phyloP scores from a whole-genome alignment of 2,797 vertebrate genomes.

The Enteromius trimaculatus region DNA sequence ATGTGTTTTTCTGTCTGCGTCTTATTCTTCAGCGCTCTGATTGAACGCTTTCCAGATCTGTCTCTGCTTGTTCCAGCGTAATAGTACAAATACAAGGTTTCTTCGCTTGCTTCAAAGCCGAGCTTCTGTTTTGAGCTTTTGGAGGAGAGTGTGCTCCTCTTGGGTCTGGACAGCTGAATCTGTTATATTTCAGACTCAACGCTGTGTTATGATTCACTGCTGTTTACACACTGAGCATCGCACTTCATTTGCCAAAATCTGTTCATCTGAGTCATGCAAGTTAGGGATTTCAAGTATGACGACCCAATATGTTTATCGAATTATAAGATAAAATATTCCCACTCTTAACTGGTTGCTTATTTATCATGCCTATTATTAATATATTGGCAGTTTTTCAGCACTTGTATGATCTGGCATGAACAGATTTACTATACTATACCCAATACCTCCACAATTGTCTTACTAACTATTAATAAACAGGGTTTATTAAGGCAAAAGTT shows the following conservation, averaged over 20 bases:
- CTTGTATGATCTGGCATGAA: too few relatives aligned
- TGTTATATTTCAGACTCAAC: not conserved
- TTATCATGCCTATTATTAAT: too few relatives aligned
- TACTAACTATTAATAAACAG: too few relatives aligned
- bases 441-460: too few relatives aligned
- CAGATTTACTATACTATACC: too few relatives aligned
- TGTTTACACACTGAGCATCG: not conserved
- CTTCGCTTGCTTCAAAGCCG: not conserved
- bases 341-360: too few relatives aligned
- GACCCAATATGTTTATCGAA: not conserved
- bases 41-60: slow-evolving; percentile 25
- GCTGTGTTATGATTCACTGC: not conserved
- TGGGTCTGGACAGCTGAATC: slow-evolving; percentile 1
- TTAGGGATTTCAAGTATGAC: not conserved
- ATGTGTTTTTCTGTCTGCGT: slow-evolving; percentile 36
- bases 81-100: slow-evolving; percentile 5
- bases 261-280: not conserved
- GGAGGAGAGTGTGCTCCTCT: not conserved
- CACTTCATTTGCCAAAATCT: not conserved
- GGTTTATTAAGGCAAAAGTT: too few relatives aligned
- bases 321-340: not conserved
- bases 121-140: slow-evolving; percentile 5
- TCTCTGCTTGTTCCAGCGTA: slow-evolving; percentile 1
- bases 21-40: slow-evolving; percentile 24
- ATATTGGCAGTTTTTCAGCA: too few relatives aligned